Conservation (phyloP, 2,888 invertebrate species). For the Megaustenia siamemsis region DNA sequence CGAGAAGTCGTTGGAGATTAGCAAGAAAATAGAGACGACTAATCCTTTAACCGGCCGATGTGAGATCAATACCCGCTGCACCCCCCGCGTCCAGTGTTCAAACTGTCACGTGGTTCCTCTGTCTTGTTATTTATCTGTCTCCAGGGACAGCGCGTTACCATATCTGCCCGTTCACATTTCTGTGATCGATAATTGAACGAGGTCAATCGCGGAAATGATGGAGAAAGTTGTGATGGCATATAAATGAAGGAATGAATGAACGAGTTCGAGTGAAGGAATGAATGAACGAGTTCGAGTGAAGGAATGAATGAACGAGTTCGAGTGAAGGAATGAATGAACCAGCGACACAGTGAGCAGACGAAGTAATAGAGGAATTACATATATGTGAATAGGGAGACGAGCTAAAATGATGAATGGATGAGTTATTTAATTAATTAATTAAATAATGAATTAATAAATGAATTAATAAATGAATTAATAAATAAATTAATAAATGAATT, state of each 20-base stretch:
- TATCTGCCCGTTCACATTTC: slow-evolving; percentile 17
- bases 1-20: slow-evolving; percentile 22
- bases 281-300: too few species aligned
- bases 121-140: slow-evolving; percentile 4
- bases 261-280: too few species aligned
- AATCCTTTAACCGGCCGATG: background rate
- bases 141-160: background rate
- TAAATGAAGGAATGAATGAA: background rate
- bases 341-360: too few species aligned
- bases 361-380: too few species aligned
- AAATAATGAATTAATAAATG: too few species aligned
- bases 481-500: too few species aligned
- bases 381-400: too few species aligned
- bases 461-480: too few species aligned
- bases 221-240: background rate
- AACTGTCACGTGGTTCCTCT: slow-evolving; percentile 19
- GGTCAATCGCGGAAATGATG: background rate
- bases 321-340: too few species aligned
- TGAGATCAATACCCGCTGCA: slow-evolving; percentile 8
- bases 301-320: too few species aligned
- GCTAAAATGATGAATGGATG: too few species aligned
- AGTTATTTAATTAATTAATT: too few species aligned
- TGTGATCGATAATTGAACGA: background rate
- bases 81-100: background rate
- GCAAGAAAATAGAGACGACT: slow-evolving; percentile 15